Evolutionary conservation across 2,113 vertebrate genomes (phyloP).

Genomic region (Dromiciops gliroides): DNA sequence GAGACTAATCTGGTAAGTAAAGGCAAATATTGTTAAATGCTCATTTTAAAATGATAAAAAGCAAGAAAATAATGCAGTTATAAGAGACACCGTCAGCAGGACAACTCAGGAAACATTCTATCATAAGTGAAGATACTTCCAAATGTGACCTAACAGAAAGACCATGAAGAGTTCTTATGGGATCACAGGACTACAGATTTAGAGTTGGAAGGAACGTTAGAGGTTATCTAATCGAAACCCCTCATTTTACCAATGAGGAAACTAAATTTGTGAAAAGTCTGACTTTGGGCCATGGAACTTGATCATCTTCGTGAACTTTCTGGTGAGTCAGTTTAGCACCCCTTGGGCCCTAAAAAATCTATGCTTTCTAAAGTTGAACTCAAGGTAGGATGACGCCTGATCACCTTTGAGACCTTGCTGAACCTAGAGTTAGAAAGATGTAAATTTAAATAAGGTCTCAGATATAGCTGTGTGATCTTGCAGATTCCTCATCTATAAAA

Average conservation of each 20-base stretch:
- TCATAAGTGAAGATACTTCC: not conserved
- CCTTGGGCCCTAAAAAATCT: not conserved
- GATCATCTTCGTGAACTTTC: not conserved
- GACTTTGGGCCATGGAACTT: not conserved
- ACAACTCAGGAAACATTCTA: not conserved
- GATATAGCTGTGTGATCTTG: not conserved
- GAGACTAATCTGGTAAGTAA: not conserved
- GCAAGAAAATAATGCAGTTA: not conserved
- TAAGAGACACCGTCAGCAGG: not conserved
- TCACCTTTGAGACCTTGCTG: not conserved
- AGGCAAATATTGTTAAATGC: not conserved
- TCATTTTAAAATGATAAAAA: slow-evolving; percentile 32
- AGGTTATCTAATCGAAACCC: not conserved
- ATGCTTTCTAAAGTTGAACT: too few species aligned
- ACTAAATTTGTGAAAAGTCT: not conserved
- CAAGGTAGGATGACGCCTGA: not conserved
- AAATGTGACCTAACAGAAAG: not conserved
- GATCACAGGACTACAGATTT: not conserved
- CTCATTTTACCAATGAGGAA: not conserved
- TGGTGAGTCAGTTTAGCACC: not conserved
- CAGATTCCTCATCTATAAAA: not conserved
- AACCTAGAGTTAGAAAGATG: not conserved
- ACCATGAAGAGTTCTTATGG: not conserved
- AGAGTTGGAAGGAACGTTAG: not conserved
- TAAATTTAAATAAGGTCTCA: not conserved